phyloP scores from a whole-genome alignment of 2,888 invertebrate species.

The Nipponacmea schrenckii region DNA sequence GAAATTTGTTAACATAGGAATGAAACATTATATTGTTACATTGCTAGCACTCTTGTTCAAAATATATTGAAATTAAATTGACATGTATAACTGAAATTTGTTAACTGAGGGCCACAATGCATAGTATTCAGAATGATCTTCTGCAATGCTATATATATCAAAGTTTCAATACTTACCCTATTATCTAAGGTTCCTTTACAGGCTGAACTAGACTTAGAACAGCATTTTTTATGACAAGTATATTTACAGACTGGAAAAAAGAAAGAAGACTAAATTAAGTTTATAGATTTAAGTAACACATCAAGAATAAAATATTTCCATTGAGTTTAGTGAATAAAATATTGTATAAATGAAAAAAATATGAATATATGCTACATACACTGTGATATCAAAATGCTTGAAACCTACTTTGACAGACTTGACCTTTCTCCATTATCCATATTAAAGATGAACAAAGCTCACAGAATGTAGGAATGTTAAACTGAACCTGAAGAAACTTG shows the following conservation, averaged over 20 bases:
- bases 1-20: no score
- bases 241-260: constrained; percentile 80
- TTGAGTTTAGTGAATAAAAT: neutral
- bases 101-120: no score
- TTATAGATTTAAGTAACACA: no score
- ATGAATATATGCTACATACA: no score
- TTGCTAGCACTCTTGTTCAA: no score
- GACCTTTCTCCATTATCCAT: constrained; percentile 93
- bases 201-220: constrained; percentile 75
- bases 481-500: constrained; percentile 86
- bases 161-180: constrained; percentile 25
- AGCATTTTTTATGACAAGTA: constrained; percentile 94
- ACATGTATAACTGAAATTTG: no score
- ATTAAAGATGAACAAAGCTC: constrained; percentile 92
- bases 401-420: constrained; percentile 76
- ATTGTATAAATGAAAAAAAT: no score
- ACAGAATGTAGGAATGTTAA: constrained; percentile 95
- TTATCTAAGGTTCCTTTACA: constrained; percentile 57
- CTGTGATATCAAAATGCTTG: no score
- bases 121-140: no score
- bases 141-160: neutral
- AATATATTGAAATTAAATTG: no score
- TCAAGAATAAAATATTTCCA: no score
- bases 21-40: no score
- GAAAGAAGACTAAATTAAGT: constrained; percentile 32